Conservation (phyloP, 2,888 invertebrate species). For the Eudasyphora cyanicolor region DNA sequence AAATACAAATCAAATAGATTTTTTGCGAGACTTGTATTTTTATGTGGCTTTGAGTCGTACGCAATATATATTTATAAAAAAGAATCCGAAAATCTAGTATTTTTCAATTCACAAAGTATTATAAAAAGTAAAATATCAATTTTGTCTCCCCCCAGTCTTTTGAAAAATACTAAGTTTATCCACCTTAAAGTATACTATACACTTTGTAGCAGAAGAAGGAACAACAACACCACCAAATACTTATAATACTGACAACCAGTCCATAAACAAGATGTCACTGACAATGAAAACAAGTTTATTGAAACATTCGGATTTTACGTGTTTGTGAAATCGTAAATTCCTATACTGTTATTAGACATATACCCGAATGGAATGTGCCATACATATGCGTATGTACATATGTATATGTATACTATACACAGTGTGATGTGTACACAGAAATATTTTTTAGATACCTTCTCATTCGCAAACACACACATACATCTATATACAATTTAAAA, state of each 20-base stretch:
- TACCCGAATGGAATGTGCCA: no score
- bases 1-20: not conserved
- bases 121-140: not conserved
- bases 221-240: not conserved
- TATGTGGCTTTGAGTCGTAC: not conserved
- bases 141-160: not conserved
- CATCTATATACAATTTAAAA: no score
- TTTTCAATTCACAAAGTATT: constrained; percentile 5
- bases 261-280: constrained; percentile 21
- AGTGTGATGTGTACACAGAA: not conserved
- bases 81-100: constrained; percentile 12
- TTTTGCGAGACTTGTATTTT: not conserved
- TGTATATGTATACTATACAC: not conserved
- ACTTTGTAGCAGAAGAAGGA: not conserved
- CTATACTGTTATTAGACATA: not conserved
- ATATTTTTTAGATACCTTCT: not conserved
- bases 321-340: constrained; percentile 27
- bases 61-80: not conserved
- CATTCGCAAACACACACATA: not conserved
- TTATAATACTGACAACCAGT: not conserved
- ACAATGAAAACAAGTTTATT: constrained; percentile 38
- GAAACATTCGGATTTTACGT: constrained; percentile 47
- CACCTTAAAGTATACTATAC: constrained; percentile 13
- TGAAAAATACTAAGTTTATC: not conserved
- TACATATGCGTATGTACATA: not conserved